Evolutionary conservation across 2,797 vertebrate species (phyloP).

Genomic region (Silurus lanzhouensis): DNA sequence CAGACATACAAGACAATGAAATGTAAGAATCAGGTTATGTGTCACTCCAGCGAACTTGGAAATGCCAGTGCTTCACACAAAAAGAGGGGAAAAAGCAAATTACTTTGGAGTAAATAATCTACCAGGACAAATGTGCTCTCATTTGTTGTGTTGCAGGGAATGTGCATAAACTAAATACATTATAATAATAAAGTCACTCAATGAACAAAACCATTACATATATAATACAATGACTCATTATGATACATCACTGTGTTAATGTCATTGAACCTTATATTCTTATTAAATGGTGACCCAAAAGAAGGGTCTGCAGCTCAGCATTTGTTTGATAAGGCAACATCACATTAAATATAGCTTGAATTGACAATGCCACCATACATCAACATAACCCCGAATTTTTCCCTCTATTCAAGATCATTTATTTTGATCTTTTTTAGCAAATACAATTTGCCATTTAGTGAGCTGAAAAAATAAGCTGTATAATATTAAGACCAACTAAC

Average conservation of each 20-base stretch:
- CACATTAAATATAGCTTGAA: not conserved
- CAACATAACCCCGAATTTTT: not conserved
- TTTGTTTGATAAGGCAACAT: conserved; percentile 14
- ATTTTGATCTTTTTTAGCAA: not conserved
- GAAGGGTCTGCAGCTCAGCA: not conserved
- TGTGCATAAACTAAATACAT: conserved; percentile 41
- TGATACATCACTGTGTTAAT: not conserved
- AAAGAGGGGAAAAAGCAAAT: not conserved
- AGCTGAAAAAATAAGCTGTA: not conserved
- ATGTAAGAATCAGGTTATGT: not conserved
- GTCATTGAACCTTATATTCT: not conserved
- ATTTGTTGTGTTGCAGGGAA: not conserved
- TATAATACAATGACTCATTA: not conserved
- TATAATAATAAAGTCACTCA: conserved; percentile 7
- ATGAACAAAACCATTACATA: conserved; percentile 18
- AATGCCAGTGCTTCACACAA: conserved; percentile 9
- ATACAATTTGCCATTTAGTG: conserved; percentile 6
- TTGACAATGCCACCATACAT: not conserved
- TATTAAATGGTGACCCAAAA: not conserved
- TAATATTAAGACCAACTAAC: conserved; percentile 35
- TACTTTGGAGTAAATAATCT: not conserved
- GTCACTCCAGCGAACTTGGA: not conserved
- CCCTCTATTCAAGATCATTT: not conserved
- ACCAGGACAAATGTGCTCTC: not conserved
- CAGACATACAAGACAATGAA: not conserved